Conservation (phyloP, 2,888 invertebrate genomes). For the Dynastes tityus region DNA sequence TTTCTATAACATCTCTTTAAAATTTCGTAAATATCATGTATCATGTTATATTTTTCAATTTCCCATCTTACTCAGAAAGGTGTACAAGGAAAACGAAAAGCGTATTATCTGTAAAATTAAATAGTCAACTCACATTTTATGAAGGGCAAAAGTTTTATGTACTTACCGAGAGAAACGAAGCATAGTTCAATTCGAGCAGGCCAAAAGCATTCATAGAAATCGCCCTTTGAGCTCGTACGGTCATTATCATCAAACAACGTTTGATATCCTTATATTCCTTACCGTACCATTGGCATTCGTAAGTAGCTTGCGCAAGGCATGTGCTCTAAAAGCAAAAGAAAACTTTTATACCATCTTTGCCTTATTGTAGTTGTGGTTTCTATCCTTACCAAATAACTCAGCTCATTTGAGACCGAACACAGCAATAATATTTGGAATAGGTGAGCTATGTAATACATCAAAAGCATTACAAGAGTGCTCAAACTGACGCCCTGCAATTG, state of each 20-base stretch:
- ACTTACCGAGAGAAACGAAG: conserved; percentile 53
- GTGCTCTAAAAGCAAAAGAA: conserved; percentile 40
- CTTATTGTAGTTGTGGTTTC: too few species aligned
- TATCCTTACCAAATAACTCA: conserved; percentile 51
- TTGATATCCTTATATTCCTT: conserved; percentile 34
- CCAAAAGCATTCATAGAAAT: conserved; percentile 53
- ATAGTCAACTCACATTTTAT: background rate
- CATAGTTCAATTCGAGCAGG: conserved; percentile 54
- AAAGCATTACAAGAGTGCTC: conserved; percentile 14
- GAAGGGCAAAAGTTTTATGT: background rate
- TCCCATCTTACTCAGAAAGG: background rate
- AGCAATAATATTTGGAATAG: conserved; percentile 54
- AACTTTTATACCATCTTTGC: background rate
- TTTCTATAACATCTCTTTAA: too few species aligned
- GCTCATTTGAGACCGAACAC: conserved; percentile 55
- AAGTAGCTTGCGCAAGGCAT: conserved; percentile 36
- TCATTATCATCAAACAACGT: conserved; percentile 50
- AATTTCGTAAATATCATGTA: too few species aligned
- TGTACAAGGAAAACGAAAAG: conserved; percentile 7
- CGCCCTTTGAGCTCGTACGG: conserved; percentile 46
- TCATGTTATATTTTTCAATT: background rate
- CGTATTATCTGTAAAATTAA: background rate
- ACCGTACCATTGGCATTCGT: conserved; percentile 50
- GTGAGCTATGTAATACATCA: conserved; percentile 54
- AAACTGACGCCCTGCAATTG: background rate